These are phyloP conservation scores for Channa argus DNA, from an alignment of 2,113 vertebrate genomes.

Conservation along the genomic window DNA sequence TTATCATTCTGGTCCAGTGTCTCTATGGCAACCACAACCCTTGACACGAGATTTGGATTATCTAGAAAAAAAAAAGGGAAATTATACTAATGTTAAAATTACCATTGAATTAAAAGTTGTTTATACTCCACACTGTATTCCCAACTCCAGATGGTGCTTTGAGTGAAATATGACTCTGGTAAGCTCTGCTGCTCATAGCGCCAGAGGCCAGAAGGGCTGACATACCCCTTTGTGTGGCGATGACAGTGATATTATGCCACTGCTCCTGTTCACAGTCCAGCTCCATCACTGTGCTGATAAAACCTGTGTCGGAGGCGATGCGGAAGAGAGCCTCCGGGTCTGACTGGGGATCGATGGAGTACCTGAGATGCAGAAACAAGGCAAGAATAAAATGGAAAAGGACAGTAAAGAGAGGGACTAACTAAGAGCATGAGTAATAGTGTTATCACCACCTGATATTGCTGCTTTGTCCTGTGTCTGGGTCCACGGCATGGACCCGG, in stretches of 20 bases:
- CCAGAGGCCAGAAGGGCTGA: constrained; percentile 20
- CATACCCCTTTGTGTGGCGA: constrained; percentile 91
- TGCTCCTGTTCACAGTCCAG: constrained; percentile 88
- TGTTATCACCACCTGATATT: constrained; percentile 84
- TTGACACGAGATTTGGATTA: constrained; percentile 88
- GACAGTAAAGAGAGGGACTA: constrained; percentile 12
- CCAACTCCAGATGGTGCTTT: constrained; percentile 10
- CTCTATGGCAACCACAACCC: constrained; percentile 88
- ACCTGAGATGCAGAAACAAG: constrained; percentile 73
- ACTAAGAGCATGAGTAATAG: constrained; percentile 4
- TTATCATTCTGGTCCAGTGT: constrained; percentile 93
- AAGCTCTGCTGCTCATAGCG: constrained; percentile 25
- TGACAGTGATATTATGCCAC: constrained; percentile 91
- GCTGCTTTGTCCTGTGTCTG: constrained; percentile 86
- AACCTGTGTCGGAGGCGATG: constrained; percentile 88
- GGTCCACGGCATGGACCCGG: constrained; percentile 85
- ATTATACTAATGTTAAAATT: constrained; percentile 36
- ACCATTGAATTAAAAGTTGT: constrained; percentile 25
- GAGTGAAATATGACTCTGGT: constrained; percentile 47
- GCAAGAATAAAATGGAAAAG: background rate
- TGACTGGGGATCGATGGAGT: constrained; percentile 89
- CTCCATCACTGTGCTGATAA: constrained; percentile 85
- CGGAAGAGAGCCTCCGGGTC: constrained; percentile 89
- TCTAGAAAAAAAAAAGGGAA: constrained; percentile 75
- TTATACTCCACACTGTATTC: constrained; percentile 28